Evolutionary conservation across 53 echinoderm and acorn worm species (phyloP), one percentile per base, ranked within the genome.

Genomic region (Temnopleurus reevesii): DNA sequence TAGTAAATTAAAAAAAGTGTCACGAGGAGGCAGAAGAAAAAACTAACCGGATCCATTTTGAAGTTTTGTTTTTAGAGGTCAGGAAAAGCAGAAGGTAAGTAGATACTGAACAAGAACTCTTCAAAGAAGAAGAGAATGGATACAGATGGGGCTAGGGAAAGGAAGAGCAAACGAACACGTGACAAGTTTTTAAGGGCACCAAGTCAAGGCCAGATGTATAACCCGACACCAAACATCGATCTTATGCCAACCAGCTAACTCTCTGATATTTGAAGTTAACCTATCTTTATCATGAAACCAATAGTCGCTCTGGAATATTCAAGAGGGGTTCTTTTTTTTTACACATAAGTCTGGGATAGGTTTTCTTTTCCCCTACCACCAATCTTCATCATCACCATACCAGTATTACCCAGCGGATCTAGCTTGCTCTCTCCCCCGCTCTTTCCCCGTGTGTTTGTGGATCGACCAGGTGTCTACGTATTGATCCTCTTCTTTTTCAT

Each of bases 221-320:
- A 85, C 26, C 15, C 61, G 86, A 85, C 61, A 85, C 86, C 86
- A 25, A 36, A 43, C 45, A 85, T 85, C 86, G 86, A 85, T 31
- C 61, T 85, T 23, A 85, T 61, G 35, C 86, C 34, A 51, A 38
- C 38, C 34, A 60, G 38, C 61, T 53, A 59, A 59, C 86, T 60
- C 86, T 85, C 60, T 45, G 44, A 85, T 61, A 85, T 85, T 85
- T 85, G 86, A 85, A 85, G 63, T 85, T 85, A 85, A 46, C 86
- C 61, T 27, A 85, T 60, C 61, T 85, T 79, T 59, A 38, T 85
- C 61, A 45, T 85, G 86, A 85, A 85, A 60, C 59, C 47, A 85
- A 41, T 85, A 60, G 59, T 61, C 61, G 60, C 59, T 29, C 41
- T 59, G 86, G 86, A 85, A 85, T 85, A 66, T 43, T 51, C 88